A percentile compares a stretch with the other conserved stretches of the same genome.
Evolutionary conservation across 2,113 vertebrate genomes (phyloP).

Genomic region (Tragulus kanchil): DNA sequence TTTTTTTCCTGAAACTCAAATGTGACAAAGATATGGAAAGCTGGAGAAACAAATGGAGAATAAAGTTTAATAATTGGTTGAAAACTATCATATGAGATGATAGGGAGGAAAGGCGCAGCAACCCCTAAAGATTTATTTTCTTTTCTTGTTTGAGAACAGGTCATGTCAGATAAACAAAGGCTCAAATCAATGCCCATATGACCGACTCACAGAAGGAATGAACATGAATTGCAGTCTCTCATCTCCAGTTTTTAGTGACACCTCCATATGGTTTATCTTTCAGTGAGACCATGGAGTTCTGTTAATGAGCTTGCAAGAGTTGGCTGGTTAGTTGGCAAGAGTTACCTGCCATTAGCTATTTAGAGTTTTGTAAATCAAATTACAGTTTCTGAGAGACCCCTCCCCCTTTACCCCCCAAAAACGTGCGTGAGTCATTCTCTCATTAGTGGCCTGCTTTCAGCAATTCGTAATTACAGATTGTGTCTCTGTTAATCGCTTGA

Average conservation of each 20-base stretch:
- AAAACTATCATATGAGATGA: not conserved
- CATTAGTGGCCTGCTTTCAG: conserved; percentile 81
- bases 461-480: conserved; percentile 82
- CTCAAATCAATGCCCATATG: conserved; percentile 73
- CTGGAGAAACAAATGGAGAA: conserved; percentile 46
- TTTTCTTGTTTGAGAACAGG: conserved; percentile 70
- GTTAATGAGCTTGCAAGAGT: conserved; percentile 81
- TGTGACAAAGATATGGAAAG: conserved; percentile 55
- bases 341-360: conserved; percentile 84
- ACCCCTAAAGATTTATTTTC: conserved; percentile 64
- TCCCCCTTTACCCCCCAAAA: conserved; percentile 75
- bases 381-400: conserved; percentile 73
- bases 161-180: conserved; percentile 81
- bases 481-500: conserved; percentile 80
- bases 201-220: conserved; percentile 75
- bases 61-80: conserved; percentile 61
- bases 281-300: conserved; percentile 78
- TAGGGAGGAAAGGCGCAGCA: not conserved
- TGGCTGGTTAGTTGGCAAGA: conserved; percentile 82
- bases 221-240: conserved; percentile 78
- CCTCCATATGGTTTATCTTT: conserved; percentile 84
- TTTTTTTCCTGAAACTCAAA: conserved; percentile 59
- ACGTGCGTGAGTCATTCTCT: conserved; percentile 82
- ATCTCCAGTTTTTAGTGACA: conserved; percentile 80
- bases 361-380: conserved; percentile 83